phyloP scores from a whole-genome alignment of 2,113 vertebrate species.

The Taurulus bubalis region DNA sequence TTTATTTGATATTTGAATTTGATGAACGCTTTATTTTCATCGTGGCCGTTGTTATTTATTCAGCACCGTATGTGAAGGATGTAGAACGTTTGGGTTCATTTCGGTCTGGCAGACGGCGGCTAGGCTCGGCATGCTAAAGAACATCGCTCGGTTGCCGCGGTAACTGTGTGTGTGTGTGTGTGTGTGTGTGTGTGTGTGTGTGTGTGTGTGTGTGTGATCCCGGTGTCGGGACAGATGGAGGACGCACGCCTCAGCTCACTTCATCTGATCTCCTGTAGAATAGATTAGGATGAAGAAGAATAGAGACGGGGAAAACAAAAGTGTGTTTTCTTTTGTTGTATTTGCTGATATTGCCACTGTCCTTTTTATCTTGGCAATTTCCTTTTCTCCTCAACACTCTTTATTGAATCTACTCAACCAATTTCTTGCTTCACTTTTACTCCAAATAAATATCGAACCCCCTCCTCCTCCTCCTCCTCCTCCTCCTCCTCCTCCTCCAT shows the following conservation, averaged over 20 bases:
- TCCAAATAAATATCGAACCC: constrained; percentile 22
- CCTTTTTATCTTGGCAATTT: not conserved
- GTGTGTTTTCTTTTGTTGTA: not conserved
- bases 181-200: too few relatives aligned
- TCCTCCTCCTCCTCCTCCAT: constrained; percentile 16
- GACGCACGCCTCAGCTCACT: constrained; percentile 17
- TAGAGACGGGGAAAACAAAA: not conserved
- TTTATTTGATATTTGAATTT: not conserved
- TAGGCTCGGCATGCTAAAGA: constrained; percentile 15
- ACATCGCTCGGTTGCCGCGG: not conserved
- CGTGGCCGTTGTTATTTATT: not conserved
- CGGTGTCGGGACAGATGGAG: constrained; percentile 44
- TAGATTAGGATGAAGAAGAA: not conserved
- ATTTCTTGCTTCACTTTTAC: not conserved
- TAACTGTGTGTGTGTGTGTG: not conserved
- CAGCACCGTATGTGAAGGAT: constrained; percentile 7
- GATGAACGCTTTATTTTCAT: not conserved
- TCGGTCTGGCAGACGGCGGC: constrained; percentile 11
- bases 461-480: constrained; percentile 31
- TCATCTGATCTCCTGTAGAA: constrained; percentile 4
- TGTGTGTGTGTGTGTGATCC: too few relatives aligned
- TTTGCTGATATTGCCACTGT: not conserved
- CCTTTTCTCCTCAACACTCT: not conserved
- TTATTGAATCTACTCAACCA: not conserved
- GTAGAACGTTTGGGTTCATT: constrained; percentile 4